Conservation (phyloP, 2,888 invertebrate genomes). For the Clitarchus hookeri region DNA sequence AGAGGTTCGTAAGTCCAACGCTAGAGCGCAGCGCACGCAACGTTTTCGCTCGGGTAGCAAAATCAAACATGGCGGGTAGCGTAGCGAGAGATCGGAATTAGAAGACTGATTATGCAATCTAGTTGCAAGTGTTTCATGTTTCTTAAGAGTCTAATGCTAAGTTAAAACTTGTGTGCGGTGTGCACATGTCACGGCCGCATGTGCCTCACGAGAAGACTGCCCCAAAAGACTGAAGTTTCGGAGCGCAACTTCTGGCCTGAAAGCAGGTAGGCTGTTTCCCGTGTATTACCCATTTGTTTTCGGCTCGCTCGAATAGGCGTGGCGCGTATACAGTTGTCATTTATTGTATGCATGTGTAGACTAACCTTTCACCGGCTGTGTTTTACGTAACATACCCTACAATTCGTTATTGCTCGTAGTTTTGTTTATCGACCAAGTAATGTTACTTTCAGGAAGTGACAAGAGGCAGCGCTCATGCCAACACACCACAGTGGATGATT, state of each 20-base stretch:
- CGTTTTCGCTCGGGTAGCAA: slow-evolving; percentile 17
- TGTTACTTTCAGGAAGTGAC: slow-evolving; percentile 8
- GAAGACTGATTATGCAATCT: slow-evolving; percentile 37
- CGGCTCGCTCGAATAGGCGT: slow-evolving; percentile 33
- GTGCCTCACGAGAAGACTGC: slow-evolving; percentile 46
- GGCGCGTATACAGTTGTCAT: slow-evolving; percentile 27
- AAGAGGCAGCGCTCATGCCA: neutral
- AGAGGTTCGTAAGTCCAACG: neutral
- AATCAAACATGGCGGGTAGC: slow-evolving; percentile 36
- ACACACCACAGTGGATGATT: neutral
- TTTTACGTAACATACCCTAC: neutral
- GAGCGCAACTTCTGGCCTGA: slow-evolving; percentile 43
- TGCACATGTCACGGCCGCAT: slow-evolving; percentile 39
- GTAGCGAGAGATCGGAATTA: slow-evolving; percentile 30
- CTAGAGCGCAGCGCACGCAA: neutral
- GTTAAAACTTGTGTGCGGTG: slow-evolving; percentile 38
- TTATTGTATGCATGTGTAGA: neutral
- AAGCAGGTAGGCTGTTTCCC: slow-evolving; percentile 32
- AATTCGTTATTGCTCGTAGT: neutral
- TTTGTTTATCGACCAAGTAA: neutral
- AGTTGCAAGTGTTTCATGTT: slow-evolving; percentile 35
- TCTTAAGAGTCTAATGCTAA: slow-evolving; percentile 31
- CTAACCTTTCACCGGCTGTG: neutral
- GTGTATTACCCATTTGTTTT: slow-evolving; percentile 28
- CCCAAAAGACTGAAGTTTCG: slow-evolving; percentile 46